phyloP scores from a whole-genome alignment of 2,797 vertebrate genomes.

The Sebastes matsubarae region DNA sequence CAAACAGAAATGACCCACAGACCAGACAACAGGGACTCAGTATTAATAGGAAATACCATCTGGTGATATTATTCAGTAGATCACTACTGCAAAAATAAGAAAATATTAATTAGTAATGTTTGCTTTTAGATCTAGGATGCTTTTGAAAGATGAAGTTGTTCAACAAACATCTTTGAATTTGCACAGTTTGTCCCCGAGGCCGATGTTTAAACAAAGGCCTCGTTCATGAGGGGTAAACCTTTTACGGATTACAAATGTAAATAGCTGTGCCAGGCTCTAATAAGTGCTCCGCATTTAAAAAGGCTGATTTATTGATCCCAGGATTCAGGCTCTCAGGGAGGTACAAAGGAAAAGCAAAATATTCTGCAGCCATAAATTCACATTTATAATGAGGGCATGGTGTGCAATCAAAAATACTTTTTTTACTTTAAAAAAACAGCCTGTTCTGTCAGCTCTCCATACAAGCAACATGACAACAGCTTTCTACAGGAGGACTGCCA shows the following conservation, averaged over 20 bases:
- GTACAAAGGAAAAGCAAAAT: background rate
- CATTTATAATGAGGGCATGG: background rate
- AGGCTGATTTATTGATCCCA: slow-evolving; percentile 25
- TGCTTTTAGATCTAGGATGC: background rate
- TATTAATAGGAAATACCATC: background rate
- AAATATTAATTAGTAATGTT: background rate
- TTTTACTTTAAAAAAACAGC: background rate
- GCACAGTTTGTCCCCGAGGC: slow-evolving; percentile 3
- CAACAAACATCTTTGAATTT: slow-evolving; percentile 10
- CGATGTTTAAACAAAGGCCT: slow-evolving; percentile 53
- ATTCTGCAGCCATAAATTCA: background rate
- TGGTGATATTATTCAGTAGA: background rate
- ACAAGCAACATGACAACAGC: background rate
- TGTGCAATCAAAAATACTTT: background rate
- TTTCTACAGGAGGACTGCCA: slow-evolving; percentile 37
- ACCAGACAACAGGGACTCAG: background rate
- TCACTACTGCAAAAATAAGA: background rate
- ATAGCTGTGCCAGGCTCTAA: slow-evolving; percentile 47
- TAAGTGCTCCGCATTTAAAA: slow-evolving; percentile 25
- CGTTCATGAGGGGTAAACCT: slow-evolving; percentile 57
- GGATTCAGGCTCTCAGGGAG: background rate
- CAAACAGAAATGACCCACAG: slow-evolving; percentile 24
- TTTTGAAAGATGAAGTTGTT: slow-evolving; percentile 10
- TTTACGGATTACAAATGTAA: slow-evolving; percentile 60
- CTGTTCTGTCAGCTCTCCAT: background rate